Evolutionary conservation across 2,797 vertebrate genomes (phyloP), one percentile per base, ranked within the genome.

Genomic region (Paramormyrops hopkinsi): DNA sequence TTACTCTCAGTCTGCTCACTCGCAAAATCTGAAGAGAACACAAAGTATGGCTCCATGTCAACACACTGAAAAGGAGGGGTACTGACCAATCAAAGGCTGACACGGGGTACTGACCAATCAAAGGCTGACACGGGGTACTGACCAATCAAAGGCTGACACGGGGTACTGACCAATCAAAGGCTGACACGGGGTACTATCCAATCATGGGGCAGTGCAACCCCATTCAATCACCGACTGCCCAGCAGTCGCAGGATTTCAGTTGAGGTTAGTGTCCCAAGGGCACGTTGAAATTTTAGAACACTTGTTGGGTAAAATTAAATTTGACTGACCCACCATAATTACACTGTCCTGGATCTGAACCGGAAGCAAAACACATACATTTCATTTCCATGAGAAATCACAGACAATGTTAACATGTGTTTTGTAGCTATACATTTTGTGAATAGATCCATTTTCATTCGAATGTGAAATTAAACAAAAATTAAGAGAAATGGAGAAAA

Each of bases 1-100:
- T 73, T 92, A 93, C 92, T 90, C 14, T 86, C 41, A 65, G 88
- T 90, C 89, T 88, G 91, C 87, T 91, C 91, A 82, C 90, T 53
- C 22, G 29, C 79, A 22, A 62, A 89, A 93, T 93, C 89, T 91
- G 90, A 93, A 90, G 88, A 33, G 48, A 37, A 12, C 53, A n/a
- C 29, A 19, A 11, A 33, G 33, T 17, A 11, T 79, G 29, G 76
- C 69, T 11, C 73, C 9, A 1, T 14, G 65, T 14, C 59, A 25
- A 19, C 29, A 37, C 65, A 73, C 12, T 37, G 65, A 37, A 73
- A 73, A 37, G 65, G 65, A 73, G 11, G 11, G 62, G 12, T 37
- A 73, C 65, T 37, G 65, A 73, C 65, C 59, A 73, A 73, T 73
- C 65, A 22, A 25, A 65, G 59, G 22, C 59, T 29, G 59, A 65